These are phyloP conservation scores for Diachasmimorpha longicaudata DNA, from an alignment of 1,140 invertebrate species.

Conservation along the genomic window DNA sequence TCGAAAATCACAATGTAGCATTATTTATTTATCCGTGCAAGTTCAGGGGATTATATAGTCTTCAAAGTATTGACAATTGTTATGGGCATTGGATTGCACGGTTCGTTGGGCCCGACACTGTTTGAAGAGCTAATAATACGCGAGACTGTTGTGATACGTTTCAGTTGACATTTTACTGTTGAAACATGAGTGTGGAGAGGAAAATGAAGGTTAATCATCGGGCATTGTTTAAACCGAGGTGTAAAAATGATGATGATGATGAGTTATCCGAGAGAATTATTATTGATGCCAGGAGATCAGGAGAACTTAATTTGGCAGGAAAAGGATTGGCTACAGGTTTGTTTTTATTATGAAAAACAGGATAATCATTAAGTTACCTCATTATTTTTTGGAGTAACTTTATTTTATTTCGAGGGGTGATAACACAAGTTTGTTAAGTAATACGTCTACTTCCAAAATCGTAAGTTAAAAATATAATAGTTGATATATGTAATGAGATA, in stretches of 20 bases:
- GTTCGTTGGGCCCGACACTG: background rate
- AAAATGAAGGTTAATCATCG: slow-evolving; percentile 61
- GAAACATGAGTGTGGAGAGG: slow-evolving; percentile 12
- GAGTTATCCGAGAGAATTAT: slow-evolving; percentile 73
- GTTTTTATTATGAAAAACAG: background rate
- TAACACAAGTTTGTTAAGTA: too few species aligned
- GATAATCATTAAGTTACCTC: background rate
- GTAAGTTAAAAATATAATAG: too few species aligned
- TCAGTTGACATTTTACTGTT: background rate
- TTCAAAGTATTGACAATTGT: background rate
- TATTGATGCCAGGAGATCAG: slow-evolving; percentile 78
- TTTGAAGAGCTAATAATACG: background rate
- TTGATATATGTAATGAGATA: too few species aligned
- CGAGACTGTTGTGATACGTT: background rate
- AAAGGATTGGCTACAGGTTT: slow-evolving; percentile 75
- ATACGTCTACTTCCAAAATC: too few species aligned
- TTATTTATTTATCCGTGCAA: background rate
- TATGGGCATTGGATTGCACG: background rate
- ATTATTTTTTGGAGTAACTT: too few species aligned
- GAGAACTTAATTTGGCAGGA: slow-evolving; percentile 79
- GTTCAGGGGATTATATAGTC: background rate
- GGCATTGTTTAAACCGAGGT: slow-evolving; percentile 73
- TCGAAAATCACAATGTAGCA: too few species aligned
- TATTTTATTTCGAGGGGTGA: too few species aligned
- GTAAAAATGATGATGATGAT: slow-evolving; percentile 70